Percentiles rank a stretch among this genome's conserved stretches.
phyloP scores from a whole-genome alignment of 2,113 vertebrate species.

The Erpornis zantholeuca region DNA sequence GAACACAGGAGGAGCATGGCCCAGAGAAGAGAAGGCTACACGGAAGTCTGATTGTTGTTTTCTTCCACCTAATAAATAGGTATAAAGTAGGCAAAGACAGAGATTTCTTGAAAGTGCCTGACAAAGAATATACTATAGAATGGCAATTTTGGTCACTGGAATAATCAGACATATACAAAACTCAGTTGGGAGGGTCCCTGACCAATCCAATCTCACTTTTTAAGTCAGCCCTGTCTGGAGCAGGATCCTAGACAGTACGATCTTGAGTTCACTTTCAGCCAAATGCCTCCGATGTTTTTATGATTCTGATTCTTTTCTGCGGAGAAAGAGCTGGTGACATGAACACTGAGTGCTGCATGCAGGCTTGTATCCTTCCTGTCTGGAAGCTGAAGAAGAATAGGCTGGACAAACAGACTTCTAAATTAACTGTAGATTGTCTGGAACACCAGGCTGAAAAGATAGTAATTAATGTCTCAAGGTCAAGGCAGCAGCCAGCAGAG shows the following conservation, averaged over 20 bases:
- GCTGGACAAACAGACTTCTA: background rate
- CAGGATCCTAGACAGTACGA: background rate
- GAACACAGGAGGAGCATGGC: background rate
- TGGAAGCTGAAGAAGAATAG: background rate
- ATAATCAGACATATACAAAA: background rate
- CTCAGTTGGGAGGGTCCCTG: background rate
- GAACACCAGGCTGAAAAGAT: background rate
- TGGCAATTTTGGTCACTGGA: background rate
- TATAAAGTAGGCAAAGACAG: background rate
- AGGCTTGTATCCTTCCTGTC: background rate
- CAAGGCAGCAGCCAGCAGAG: background rate
- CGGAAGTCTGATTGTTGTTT: background rate
- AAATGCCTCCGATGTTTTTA: background rate
- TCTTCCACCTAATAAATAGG: background rate
- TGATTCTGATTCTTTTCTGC: background rate
- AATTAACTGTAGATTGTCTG: background rate
- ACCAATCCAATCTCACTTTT: background rate
- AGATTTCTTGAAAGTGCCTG: background rate
- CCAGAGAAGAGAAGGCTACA: background rate
- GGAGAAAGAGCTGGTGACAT: background rate
- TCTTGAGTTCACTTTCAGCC: background rate
- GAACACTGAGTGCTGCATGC: background rate
- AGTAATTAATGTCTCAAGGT: background rate
- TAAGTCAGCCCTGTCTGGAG: background rate
- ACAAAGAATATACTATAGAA: background rate